phyloP scores from a whole-genome alignment of 2,888 invertebrate species.

The Actias luna region DNA sequence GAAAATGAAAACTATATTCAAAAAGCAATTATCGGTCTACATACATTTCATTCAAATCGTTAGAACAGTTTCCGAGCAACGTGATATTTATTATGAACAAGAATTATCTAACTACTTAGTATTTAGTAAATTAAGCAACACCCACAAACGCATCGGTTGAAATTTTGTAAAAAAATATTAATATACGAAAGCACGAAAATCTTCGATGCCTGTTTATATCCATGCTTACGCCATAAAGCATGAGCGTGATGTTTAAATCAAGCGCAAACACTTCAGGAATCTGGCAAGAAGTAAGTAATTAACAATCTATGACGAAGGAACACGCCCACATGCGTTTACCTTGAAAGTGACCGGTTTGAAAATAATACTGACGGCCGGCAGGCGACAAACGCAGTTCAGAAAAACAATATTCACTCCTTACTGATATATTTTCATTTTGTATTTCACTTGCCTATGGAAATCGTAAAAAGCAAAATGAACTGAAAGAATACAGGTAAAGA shows the following conservation, averaged over 20 bases:
- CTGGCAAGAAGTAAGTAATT: conserved; percentile 7
- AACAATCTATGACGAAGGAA: conserved; percentile 24
- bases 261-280: neutral
- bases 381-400: neutral
- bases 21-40: too few relatives aligned
- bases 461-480: neutral
- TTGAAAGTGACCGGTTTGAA: conserved; percentile 9
- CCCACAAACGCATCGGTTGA: too few relatives aligned
- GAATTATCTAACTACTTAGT: too few relatives aligned
- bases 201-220: neutral
- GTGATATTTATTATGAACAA: too few relatives aligned
- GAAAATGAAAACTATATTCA: too few relatives aligned
- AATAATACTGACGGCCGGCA: neutral
- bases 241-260: neutral
- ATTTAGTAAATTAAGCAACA: too few relatives aligned
- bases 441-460: neutral
- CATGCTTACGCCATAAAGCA: neutral
- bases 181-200: neutral
- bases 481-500: neutral
- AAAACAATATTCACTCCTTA: neutral
- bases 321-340: conserved; percentile 26
- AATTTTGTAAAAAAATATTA: neutral
- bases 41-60: too few relatives aligned
- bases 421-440: neutral
- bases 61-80: too few relatives aligned